These are phyloP conservation scores for Ephydatia muelleri DNA, from an alignment of 37 sponge, comb jelly and placozoan genomes.

Conservation along the genomic window DNA sequence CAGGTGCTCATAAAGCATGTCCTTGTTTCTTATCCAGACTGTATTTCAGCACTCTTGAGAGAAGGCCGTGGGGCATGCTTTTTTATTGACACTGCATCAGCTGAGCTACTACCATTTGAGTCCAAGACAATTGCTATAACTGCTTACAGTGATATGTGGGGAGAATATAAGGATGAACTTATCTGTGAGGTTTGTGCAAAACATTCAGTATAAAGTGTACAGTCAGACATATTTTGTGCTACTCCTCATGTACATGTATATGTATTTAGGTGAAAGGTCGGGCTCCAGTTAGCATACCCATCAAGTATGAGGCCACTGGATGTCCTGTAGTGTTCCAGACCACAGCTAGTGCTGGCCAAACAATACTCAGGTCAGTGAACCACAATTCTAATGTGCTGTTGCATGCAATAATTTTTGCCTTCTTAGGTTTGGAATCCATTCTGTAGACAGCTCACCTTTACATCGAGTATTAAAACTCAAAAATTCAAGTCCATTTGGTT, in stretches of 20 bases:
- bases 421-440: slow-evolving; percentile 61
- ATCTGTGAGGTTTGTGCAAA: slow-evolving; percentile 30
- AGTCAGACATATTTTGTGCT: too few species aligned
- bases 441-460: slow-evolving; percentile 17
- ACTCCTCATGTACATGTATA: background rate
- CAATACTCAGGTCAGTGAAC: slow-evolving; percentile 42
- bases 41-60: slow-evolving; percentile 27
- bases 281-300: slow-evolving; percentile 31
- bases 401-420: background rate
- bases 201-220: background rate
- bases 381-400: background rate
- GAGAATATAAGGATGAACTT: slow-evolving; percentile 74
- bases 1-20: background rate
- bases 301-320: slow-evolving; percentile 42
- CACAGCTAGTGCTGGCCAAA: slow-evolving; percentile 44
- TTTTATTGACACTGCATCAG: slow-evolving; percentile 48
- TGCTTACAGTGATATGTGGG: slow-evolving; percentile 88
- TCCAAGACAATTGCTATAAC: slow-evolving; percentile 54
- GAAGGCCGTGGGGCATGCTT: slow-evolving; percentile 79
- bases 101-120: slow-evolving; percentile 48
- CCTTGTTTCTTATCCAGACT: background rate
- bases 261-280: slow-evolving; percentile 63
- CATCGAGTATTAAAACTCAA: slow-evolving; percentile 45
- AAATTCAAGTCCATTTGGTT: slow-evolving; percentile 62
- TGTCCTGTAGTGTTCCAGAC: slow-evolving; percentile 71